Conservation (phyloP, 2,797 vertebrate genomes). For the Amblyraja radiata region DNA sequence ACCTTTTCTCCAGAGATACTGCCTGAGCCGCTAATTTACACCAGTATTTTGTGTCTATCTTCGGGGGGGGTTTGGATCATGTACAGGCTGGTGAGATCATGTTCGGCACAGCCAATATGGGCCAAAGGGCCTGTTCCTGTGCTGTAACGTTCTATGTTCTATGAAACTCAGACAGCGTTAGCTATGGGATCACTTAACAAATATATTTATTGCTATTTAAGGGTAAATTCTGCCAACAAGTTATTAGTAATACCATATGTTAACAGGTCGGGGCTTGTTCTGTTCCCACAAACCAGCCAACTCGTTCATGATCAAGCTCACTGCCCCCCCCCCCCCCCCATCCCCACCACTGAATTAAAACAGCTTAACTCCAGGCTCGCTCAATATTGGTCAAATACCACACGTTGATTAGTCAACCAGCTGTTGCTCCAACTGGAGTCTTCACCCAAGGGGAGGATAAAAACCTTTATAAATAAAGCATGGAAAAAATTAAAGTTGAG, state of each 20-base stretch:
- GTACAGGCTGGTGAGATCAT: too few relatives aligned
- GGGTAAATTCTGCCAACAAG: background rate
- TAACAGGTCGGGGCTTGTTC: background rate
- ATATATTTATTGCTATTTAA: too few relatives aligned
- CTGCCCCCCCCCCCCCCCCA: background rate
- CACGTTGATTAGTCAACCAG: background rate
- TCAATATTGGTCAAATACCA: background rate
- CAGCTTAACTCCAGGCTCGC: background rate
- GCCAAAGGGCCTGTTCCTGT: too few relatives aligned
- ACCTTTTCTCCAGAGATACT: too few relatives aligned
- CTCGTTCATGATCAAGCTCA: too few relatives aligned
- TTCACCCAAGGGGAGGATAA: background rate
- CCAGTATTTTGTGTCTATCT: too few relatives aligned
- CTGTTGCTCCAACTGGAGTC: background rate
- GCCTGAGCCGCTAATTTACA: too few relatives aligned
- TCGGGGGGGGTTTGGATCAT: too few relatives aligned
- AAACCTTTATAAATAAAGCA: background rate
- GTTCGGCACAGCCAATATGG: too few relatives aligned
- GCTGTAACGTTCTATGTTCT: too few relatives aligned
- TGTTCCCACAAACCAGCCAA: background rate
- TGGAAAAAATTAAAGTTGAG: background rate
- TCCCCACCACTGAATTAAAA: background rate
- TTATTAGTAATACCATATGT: background rate
- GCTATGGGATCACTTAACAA: background rate
- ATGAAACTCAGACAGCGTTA: too few relatives aligned